A percentile compares a stretch with the other conserved stretches of the same genome.
Evolutionary conservation across 2,888 invertebrate genomes (phyloP).

Genomic region (Drosophila flavopinicola): DNA sequence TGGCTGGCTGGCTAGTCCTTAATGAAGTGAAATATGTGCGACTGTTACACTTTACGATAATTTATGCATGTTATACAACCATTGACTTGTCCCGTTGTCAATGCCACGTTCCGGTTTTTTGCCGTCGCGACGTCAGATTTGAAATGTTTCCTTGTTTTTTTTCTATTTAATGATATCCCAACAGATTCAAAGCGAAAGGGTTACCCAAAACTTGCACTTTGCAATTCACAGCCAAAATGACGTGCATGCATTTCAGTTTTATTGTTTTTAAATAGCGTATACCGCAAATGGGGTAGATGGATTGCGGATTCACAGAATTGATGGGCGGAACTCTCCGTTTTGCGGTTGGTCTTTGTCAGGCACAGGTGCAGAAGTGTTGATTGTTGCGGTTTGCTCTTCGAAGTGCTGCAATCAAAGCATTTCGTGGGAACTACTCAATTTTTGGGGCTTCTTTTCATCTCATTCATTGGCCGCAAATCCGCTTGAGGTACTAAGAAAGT

Average conservation of each 20-base stretch:
- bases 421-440: conserved; percentile 15
- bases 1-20: conserved; percentile 34
- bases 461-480: neutral
- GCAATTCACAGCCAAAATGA: neutral
- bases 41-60: conserved; percentile 68
- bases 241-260: conserved; percentile 6
- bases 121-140: neutral
- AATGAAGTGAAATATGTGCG: conserved; percentile 73
- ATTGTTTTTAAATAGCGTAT: conserved; percentile 2
- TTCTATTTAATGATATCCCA: conserved; percentile 44
- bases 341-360: conserved; percentile 27
- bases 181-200: conserved; percentile 37
- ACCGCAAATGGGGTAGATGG: conserved; percentile 10
- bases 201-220: conserved; percentile 44
- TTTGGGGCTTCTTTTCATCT: conserved; percentile 8
- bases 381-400: conserved; percentile 30
- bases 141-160: neutral
- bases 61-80: conserved; percentile 72
- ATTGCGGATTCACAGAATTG: neutral
- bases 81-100: conserved; percentile 65
- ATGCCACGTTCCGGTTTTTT: conserved; percentile 35
- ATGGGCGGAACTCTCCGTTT: conserved; percentile 6
- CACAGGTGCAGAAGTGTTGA: conserved; percentile 62
- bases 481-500: neutral
- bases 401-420: neutral